Evolutionary conservation across 2,888 invertebrate species (phyloP), one percentile per base, ranked within the genome.

Genomic region (Conchocele bisecta): DNA sequence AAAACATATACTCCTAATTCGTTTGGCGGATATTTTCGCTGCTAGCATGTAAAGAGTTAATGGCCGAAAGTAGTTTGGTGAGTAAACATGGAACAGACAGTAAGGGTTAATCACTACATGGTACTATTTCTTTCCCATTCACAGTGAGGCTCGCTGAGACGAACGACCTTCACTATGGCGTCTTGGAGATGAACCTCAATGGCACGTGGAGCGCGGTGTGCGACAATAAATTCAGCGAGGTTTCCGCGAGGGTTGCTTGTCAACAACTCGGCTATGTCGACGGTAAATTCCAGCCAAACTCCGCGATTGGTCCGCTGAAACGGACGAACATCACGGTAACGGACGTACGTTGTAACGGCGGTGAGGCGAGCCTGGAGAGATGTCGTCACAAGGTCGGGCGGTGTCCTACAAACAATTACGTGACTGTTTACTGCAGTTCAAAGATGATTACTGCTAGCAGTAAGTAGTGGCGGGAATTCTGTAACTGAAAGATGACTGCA

Each of bases 161-260:
- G 5, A 73, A 74, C 22, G 77, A 73, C 41, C 63, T 78, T 24
- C 77, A 78, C 50, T 86, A 84, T 54, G 87, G 87, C 20, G 75
- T 82, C 20, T 65, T 87, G 20, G 84, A 83, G 31, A 61, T 87
- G 67, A 82, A 81, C 60, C 37, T 73, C 41, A 80, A 84, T 53
- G 64, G 75, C 28, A 74, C 75, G 2, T 87, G 87, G 85, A 63
- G 63, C 6, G 75, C 82, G 15, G 83, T 84, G 0, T 87, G 87
- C 68, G 84, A 84, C 59, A 50, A 79, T 11, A 61, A 74, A 5
- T 86, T 87, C 44, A 67, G 67, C 6, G 66, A 76, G 20, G 41
- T 42, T 0, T 78, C 83, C 1, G 85, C 85, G 13, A 60, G 69
- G 7, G 81, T 85, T 13, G 83, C 82, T 4, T 88, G 88, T 57